phyloP scores from a whole-genome alignment of 2,797 vertebrate genomes.

The Micrastur ruficollis region DNA sequence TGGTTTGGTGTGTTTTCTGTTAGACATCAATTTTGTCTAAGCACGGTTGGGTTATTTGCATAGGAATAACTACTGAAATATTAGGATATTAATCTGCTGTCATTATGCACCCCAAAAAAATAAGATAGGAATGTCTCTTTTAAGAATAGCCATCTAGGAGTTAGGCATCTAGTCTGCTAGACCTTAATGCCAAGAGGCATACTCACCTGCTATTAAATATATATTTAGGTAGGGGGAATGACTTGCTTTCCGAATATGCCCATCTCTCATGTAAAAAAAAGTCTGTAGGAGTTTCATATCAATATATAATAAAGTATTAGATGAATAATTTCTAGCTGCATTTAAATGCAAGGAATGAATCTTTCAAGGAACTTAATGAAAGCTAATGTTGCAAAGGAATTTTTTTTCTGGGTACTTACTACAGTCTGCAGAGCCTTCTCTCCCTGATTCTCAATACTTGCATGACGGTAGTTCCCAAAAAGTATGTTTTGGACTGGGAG shows the following conservation, averaged over 20 bases:
- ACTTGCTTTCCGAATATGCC: neutral
- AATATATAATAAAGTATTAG: neutral
- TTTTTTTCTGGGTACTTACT: neutral
- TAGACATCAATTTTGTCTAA: neutral
- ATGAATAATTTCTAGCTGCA: neutral
- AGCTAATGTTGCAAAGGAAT: neutral
- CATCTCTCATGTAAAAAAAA: neutral
- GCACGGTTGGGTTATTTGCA: neutral
- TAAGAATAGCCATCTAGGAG: neutral
- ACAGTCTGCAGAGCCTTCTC: neutral
- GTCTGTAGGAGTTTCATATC: neutral
- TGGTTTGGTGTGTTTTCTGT: neutral
- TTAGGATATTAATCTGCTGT: neutral
- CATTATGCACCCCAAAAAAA: neutral
- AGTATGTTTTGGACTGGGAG: neutral
- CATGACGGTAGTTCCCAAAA: neutral
- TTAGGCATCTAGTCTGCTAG: neutral
- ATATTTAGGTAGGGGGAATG: neutral
- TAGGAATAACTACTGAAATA: neutral
- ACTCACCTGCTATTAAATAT: neutral
- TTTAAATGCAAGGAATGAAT: neutral
- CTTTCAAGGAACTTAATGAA: neutral
- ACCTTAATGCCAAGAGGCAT: neutral
- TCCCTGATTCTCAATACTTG: neutral
- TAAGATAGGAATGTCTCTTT: neutral